A percentile compares a stretch with the other conserved stretches of the same genome.
Conservation (phyloP, 2,113 vertebrate genomes). For the Acrocephalus arundinaceus region DNA sequence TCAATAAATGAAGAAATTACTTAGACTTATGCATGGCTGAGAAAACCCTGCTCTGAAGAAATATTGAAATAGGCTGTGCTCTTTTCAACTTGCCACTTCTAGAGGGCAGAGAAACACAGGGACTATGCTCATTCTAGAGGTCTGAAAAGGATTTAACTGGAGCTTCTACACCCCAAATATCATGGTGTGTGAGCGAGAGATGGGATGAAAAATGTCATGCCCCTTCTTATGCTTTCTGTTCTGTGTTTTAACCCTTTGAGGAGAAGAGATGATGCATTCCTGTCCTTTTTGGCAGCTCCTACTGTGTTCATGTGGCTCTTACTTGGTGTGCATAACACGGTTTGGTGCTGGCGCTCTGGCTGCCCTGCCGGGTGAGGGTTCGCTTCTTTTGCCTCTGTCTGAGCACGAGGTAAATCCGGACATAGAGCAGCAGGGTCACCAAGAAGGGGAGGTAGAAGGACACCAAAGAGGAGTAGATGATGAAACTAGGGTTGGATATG, state of each 20-base stretch:
- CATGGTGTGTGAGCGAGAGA: neutral
- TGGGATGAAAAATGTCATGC: neutral
- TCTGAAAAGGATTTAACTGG: neutral
- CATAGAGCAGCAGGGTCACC: slow-evolving; percentile 90
- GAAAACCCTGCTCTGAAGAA: neutral
- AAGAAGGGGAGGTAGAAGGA: slow-evolving; percentile 94
- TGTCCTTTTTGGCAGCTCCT: neutral
- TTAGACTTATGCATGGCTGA: neutral
- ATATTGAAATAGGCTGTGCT: neutral
- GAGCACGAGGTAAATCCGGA: slow-evolving; percentile 91
- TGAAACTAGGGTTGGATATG: slow-evolving; percentile 93
- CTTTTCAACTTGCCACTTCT: neutral
- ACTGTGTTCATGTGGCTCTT: neutral
- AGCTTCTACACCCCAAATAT: neutral
- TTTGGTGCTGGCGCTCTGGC: slow-evolving; percentile 78
- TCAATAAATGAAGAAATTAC: slow-evolving; percentile 3
- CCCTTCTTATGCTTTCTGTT: neutral
- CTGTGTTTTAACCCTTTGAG: neutral
- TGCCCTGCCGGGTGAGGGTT: slow-evolving; percentile 83
- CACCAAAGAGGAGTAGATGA: slow-evolving; percentile 94
- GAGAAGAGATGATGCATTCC: neutral
- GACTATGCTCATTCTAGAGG: neutral
- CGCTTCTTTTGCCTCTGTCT: slow-evolving; percentile 85
- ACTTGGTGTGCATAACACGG: slow-evolving; percentile 54
- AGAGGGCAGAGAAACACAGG: neutral